A percentile compares a stretch with the other conserved stretches of the same genome.
phyloP scores from a whole-genome alignment of 2,113 vertebrate genomes.

The Porphyrio hochstetteri region DNA sequence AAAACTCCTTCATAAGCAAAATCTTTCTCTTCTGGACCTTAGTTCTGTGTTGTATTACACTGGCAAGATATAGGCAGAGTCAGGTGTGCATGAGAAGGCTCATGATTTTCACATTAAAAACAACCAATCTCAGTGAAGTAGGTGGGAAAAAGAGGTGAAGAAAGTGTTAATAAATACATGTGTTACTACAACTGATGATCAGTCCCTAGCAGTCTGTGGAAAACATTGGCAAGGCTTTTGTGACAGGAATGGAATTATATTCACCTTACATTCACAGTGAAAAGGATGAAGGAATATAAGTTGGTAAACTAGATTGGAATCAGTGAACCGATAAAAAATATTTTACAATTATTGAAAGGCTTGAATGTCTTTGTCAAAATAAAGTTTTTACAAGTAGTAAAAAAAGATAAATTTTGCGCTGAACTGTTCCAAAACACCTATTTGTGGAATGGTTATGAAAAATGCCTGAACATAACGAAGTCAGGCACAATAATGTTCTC shows the following conservation, averaged over 20 bases:
- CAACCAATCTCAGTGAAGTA: not conserved
- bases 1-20: not conserved
- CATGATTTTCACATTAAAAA: not conserved
- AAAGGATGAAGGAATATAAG: not conserved
- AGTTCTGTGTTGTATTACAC: not conserved
- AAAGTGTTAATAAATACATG: not conserved
- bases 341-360: not conserved
- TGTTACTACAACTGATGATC: not conserved
- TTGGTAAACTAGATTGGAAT: not conserved
- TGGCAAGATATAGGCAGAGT: not conserved
- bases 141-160: not conserved
- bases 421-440: not conserved
- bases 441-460: not conserved
- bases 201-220: not conserved
- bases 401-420: not conserved
- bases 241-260: not conserved
- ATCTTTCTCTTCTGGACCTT: not conserved
- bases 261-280: not conserved
- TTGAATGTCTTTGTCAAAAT: not conserved
- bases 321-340: not conserved
- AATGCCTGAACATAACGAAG: not conserved
- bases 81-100: not conserved
- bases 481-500: not conserved
- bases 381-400: not conserved
- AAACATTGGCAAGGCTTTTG: not conserved